Percentiles rank a stretch among this genome's conserved stretches.
Conservation (phyloP, 2,797 vertebrate species). For the Anguilla anguilla region DNA sequence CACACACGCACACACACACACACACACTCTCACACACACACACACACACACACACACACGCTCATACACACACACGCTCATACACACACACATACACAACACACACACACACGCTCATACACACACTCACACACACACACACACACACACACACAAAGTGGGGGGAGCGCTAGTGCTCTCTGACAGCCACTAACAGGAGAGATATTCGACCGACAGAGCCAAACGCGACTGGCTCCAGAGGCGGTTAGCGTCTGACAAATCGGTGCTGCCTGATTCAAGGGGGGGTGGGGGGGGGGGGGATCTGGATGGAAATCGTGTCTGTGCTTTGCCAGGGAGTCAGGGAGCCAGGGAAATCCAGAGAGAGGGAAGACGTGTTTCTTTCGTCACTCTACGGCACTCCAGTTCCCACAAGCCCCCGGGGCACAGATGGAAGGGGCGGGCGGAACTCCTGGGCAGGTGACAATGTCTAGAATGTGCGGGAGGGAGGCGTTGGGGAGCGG, state of each 20-base stretch:
- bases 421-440: constrained; percentile 73
- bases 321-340: no score
- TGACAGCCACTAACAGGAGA: not conserved
- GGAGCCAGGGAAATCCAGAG: no score
- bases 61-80: no score
- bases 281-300: not conserved
- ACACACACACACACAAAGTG: no score
- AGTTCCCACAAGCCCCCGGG: constrained; percentile 39
- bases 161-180: no score
- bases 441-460: constrained; percentile 76
- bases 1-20: no score
- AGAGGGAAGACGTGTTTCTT: not conserved
- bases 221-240: not conserved
- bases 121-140: no score
- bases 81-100: no score
- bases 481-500: constrained; percentile 22
- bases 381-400: not conserved
- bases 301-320: not conserved
- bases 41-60: no score
- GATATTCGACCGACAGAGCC: not conserved
- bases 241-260: not conserved
- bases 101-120: no score
- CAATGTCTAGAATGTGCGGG: constrained; percentile 73
- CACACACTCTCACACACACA: no score
- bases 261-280: not conserved